Evolutionary conservation across 2,797 vertebrate genomes (phyloP), one percentile per base, ranked within the genome.

Genomic region (Cryptoblepharus egeriae): DNA sequence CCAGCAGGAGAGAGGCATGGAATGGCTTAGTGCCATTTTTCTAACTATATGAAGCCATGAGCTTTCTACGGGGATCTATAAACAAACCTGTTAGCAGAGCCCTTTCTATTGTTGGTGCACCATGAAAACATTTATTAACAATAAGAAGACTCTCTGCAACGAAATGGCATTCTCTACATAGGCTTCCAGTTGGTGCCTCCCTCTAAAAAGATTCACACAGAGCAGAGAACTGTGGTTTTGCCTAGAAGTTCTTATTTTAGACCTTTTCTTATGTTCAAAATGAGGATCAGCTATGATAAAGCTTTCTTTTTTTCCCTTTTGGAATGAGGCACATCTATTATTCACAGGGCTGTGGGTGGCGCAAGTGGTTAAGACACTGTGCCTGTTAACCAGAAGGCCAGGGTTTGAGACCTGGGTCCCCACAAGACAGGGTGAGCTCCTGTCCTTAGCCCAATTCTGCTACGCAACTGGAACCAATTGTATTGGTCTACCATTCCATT

Each of bases 71-170:
- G 22, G n/a, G 61, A 1, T 61, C 18, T 67, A 45, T 61, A 80
- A 85, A 82, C 86, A 86, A 45, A 79, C 3, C n/a, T 26, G 30
- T 73, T 65, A 72, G 49, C 42, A 72, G 67, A 49, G 5, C 26
- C 24, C 49, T 77, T n/a, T 57, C 49, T 26, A n/a, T 76, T 72
- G 35, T 45, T 37, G 9, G 35, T 15, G 37, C 42, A 58, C 49
- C 35, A 35, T 77, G 22, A 64, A 65, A 72, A 71, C 73, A 58
- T 58, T 61, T 63, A 55, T 75, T 76, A 61, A 65, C n/a, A 57
- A 58, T 37, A 76, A 71, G 65, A 70, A 30, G 9, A 24, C 52
- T 10, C 42, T 81, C 52, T 76, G 30, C n/a, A 35, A 8, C 30
- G 32, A 28, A 39, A 32, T 63, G 28, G 28, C 45, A 39, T 49